Base-by-base conservation (phyloP, 2,797 vertebrate genomes). In the Hapalemur alaotrensis region DNA sequence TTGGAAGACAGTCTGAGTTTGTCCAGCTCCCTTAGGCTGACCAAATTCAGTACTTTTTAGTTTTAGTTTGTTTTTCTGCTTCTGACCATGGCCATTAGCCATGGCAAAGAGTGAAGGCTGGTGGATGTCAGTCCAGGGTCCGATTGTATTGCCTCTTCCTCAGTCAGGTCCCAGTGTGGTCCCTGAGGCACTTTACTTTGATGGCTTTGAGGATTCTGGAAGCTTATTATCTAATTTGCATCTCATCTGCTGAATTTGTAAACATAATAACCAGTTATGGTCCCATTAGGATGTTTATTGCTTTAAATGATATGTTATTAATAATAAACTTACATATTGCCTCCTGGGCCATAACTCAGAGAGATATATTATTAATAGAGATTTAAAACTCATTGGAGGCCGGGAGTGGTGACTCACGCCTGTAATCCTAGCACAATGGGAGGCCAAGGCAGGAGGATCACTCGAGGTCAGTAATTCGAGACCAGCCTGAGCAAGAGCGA, bases 201-300 rank as follows among this genome's bases (percentile, higher is more conserved):
- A 30, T 46, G 22, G 69, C n/a, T 63, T 89, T 25, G n/a, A 67
- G 32, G 63, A 92, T 76, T 70, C 46, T 43, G 22, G 46, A 86
- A 96, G 25, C 32, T 80, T 76, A 57, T 12, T 28, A 65, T 82
- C 85, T 83, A 10, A 30, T 92, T 95, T 30, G 78, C 59, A 95
- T 52, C 9, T 32, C 67, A 54, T 69, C 48, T 85, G 54, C 67
- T 73, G 25, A 83, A 78, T 63, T 50, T 79, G 7, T 85, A 73
- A 61, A 85, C 81, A 67, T 54, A 35, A 67, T 32, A 80, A 8
- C 84, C 88, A 90, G 4, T 86, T 73, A 48, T 32, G 18, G 7
- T 94, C 28, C 5, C 4, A 11, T 67, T 61, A 92, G 43, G 32
- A 65, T 38, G 7, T 78, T 85, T 85, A 25, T 84, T 84, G 73